Evolutionary conservation across 1,140 invertebrate species (phyloP).

Genomic region (Maconellicoccus hirsutus): DNA sequence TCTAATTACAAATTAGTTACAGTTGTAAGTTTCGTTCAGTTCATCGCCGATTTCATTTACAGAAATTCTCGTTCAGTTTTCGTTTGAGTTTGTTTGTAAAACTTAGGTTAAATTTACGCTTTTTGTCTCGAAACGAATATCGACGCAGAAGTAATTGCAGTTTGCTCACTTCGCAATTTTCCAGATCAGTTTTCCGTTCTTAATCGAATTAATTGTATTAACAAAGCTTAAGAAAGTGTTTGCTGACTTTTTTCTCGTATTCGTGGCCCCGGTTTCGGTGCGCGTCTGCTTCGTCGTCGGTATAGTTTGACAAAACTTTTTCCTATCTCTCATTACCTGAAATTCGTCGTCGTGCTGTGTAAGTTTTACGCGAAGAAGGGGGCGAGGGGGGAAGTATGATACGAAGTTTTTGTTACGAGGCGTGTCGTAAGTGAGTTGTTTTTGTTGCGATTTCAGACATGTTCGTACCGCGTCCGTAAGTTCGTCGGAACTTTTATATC

Average conservation of each 20-base stretch:
- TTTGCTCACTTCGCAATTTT: conserved; percentile 8
- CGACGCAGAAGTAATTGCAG: conserved; percentile 7
- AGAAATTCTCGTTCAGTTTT: not conserved
- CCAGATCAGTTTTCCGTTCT: conserved; percentile 3
- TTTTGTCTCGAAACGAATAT: not conserved
- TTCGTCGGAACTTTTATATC: too few species aligned
- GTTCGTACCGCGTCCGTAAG: too few species aligned
- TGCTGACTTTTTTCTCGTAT: not conserved
- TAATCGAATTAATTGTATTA: conserved; percentile 1
- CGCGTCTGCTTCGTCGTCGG: too few species aligned
- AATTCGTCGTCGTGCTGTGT: too few species aligned
- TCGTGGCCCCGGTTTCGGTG: not conserved
- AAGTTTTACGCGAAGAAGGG: too few species aligned
- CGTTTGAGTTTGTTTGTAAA: conserved; percentile 2
- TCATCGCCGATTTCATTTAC: not conserved
- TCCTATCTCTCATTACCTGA: too few species aligned
- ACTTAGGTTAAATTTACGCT: not conserved
- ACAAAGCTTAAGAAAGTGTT: not conserved
- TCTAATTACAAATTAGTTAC: conserved; percentile 6
- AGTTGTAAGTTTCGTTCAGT: not conserved
- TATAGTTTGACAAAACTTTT: too few species aligned
- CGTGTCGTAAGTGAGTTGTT: too few species aligned
- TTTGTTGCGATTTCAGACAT: too few species aligned
- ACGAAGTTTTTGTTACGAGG: too few species aligned
- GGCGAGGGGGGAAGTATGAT: too few species aligned